phyloP scores from a whole-genome alignment of 2,888 invertebrate genomes.

The Ormyrus pomaceus region DNA sequence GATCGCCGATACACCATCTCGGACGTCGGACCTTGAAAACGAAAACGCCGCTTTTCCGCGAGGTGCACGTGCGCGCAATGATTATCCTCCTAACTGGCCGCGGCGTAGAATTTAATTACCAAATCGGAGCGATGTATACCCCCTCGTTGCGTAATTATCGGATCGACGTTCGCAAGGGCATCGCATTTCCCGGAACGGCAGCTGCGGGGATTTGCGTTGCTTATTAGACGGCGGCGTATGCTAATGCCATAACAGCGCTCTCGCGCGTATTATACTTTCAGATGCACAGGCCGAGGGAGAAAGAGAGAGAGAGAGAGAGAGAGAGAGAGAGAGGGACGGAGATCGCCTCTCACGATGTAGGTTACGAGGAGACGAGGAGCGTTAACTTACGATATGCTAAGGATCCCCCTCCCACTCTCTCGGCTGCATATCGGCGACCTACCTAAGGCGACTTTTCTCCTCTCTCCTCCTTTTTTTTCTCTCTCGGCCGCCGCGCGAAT shows the following conservation, averaged over 20 bases:
- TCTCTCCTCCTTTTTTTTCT: background rate
- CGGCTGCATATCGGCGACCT: slow-evolving; percentile 8
- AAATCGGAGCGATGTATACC: background rate
- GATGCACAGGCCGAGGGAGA: slow-evolving; percentile 56
- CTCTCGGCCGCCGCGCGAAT: background rate
- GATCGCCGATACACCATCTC: background rate
- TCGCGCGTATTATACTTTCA: slow-evolving; percentile 66
- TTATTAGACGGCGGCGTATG: slow-evolving; percentile 68
- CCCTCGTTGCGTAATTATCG: background rate
- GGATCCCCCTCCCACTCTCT: slow-evolving; percentile 4
- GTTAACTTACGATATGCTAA: slow-evolving; percentile 48
- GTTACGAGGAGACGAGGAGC: slow-evolving; percentile 58
- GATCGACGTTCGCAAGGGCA: slow-evolving; percentile 58
- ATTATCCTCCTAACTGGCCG: no score
- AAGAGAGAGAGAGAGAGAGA: slow-evolving; percentile 17
- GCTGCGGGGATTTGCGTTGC: slow-evolving; percentile 66
- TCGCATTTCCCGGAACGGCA: slow-evolving; percentile 10
- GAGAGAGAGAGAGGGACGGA: slow-evolving; percentile 46
- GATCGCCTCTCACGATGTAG: slow-evolving; percentile 60
- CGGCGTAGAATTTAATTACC: no score
- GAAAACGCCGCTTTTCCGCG: background rate
- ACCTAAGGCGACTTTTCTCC: background rate
- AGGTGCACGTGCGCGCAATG: background rate
- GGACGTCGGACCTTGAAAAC: slow-evolving; percentile 34
- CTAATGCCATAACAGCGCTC: slow-evolving; percentile 63